Conservation (phyloP, 1,140 invertebrate genomes). For the Nephila pilipes region DNA sequence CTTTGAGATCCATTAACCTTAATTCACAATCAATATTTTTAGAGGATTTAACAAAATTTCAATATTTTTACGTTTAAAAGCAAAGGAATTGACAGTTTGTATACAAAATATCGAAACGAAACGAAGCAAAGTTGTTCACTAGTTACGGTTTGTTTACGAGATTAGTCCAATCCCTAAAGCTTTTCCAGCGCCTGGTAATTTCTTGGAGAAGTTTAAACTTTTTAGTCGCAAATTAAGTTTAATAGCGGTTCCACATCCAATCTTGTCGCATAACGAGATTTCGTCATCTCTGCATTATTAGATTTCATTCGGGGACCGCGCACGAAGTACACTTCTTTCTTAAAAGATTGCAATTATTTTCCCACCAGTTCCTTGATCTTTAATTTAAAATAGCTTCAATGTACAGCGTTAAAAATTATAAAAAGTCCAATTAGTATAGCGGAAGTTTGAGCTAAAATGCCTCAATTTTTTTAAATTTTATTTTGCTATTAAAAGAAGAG, state of each 20-base stretch:
- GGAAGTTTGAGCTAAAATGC: too few species aligned
- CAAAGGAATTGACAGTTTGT: not conserved
- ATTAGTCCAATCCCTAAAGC: constrained; percentile 3
- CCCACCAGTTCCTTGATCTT: too few species aligned
- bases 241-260: constrained; percentile 23
- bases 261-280: constrained; percentile 43
- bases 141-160: constrained; percentile 10
- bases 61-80: not conserved
- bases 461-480: too few species aligned
- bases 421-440: too few species aligned
- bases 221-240: constrained; percentile 57
- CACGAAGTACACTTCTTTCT: not conserved
- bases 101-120: not conserved
- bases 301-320: not conserved
- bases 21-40: too few species aligned
- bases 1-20: not conserved
- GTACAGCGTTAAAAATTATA: too few species aligned
- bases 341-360: too few species aligned
- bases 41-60: not conserved
- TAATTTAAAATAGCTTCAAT: too few species aligned
- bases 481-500: too few species aligned
- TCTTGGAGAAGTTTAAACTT: constrained; percentile 48
- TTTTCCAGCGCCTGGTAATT: not conserved
- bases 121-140: not conserved
- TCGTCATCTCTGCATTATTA: constrained; percentile 43